Percentiles rank a stretch among this genome's conserved stretches.
phyloP scores from a whole-genome alignment of 1,140 invertebrate species.

The Drosophila grimshawi region DNA sequence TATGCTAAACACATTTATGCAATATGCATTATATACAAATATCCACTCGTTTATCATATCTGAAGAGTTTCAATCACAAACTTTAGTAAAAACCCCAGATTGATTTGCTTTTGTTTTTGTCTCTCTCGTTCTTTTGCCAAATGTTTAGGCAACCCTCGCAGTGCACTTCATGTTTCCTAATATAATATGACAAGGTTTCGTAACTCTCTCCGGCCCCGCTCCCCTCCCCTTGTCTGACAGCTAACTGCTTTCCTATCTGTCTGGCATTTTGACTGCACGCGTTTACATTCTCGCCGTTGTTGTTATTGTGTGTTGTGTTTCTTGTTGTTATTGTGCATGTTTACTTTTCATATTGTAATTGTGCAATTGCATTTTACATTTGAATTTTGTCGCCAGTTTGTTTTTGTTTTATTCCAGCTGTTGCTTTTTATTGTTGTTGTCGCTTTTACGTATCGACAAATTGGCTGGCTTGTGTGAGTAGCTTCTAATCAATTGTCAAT shows the following conservation, averaged over 20 bases:
- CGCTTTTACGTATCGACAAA: slow-evolving; percentile 31
- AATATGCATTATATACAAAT: too few species aligned
- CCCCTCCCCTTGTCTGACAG: not conserved
- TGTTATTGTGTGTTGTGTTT: slow-evolving; percentile 42
- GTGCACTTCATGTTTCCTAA: slow-evolving; percentile 18
- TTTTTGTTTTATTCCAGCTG: slow-evolving; percentile 1
- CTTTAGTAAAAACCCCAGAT: too few species aligned
- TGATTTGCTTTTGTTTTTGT: too few species aligned
- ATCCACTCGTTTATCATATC: too few species aligned
- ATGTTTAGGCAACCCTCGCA: slow-evolving; percentile 20
- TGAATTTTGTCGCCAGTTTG: slow-evolving; percentile 48
- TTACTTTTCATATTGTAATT: slow-evolving; percentile 55
- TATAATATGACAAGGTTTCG: slow-evolving; percentile 22
- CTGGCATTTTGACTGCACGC: slow-evolving; percentile 22
- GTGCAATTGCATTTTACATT: slow-evolving; percentile 59
- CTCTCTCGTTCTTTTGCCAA: too few species aligned
- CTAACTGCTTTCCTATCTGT: slow-evolving; percentile 15
- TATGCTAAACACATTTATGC: too few species aligned
- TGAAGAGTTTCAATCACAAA: too few species aligned
- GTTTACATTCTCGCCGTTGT: slow-evolving; percentile 18
- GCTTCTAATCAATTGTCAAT: slow-evolving; percentile 16
- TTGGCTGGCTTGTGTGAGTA: not conserved
- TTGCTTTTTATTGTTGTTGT: slow-evolving; percentile 17
- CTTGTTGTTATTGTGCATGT: slow-evolving; percentile 41
- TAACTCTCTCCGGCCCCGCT: slow-evolving; percentile 9